phyloP scores from a whole-genome alignment of 2,797 vertebrate species.

The Oreonectes daqikongensis region DNA sequence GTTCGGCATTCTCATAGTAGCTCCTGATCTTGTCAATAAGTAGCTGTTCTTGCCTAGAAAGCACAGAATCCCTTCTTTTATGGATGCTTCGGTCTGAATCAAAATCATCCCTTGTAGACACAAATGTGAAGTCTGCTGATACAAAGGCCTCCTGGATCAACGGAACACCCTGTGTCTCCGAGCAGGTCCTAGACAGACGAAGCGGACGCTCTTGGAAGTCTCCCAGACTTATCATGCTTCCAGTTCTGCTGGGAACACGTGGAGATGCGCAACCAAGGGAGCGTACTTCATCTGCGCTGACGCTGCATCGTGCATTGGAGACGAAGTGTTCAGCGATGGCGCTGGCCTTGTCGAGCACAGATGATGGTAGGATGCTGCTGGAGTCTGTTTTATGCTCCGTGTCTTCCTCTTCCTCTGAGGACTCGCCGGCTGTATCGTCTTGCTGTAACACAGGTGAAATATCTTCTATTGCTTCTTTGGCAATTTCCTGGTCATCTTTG shows the following conservation, averaged over 20 bases:
- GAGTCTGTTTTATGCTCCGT: conserved; percentile 47
- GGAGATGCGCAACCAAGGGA: conserved; percentile 70
- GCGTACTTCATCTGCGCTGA: conserved; percentile 71
- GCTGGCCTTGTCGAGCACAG: conserved; percentile 87
- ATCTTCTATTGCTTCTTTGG: conserved; percentile 24
- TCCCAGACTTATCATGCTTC: conserved; percentile 76
- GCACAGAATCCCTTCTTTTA: conserved; percentile 75
- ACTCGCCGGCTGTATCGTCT: conserved; percentile 85
- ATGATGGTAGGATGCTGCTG: conserved; percentile 85
- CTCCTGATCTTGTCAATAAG: conserved; percentile 89
- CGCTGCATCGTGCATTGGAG: conserved; percentile 74
- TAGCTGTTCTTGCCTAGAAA: conserved; percentile 84
- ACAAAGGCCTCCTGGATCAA: conserved; percentile 36
- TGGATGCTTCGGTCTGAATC: conserved; percentile 60
- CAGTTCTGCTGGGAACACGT: conserved; percentile 69
- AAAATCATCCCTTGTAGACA: conserved; percentile 65
- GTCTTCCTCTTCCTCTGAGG: conserved; percentile 78
- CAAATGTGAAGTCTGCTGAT: conserved; percentile 45
- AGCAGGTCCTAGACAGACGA: conserved; percentile 44
- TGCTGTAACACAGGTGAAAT: conserved; percentile 50
- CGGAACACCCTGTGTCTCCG: conserved; percentile 26
- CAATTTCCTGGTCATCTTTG: conserved; percentile 5
- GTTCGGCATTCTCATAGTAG: conserved; percentile 86
- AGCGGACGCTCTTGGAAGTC: conserved; percentile 67
- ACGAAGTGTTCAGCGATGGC: conserved; percentile 85